Base-by-base conservation (phyloP, 2,797 vertebrate species). In the Rallus crepitans region DNA sequence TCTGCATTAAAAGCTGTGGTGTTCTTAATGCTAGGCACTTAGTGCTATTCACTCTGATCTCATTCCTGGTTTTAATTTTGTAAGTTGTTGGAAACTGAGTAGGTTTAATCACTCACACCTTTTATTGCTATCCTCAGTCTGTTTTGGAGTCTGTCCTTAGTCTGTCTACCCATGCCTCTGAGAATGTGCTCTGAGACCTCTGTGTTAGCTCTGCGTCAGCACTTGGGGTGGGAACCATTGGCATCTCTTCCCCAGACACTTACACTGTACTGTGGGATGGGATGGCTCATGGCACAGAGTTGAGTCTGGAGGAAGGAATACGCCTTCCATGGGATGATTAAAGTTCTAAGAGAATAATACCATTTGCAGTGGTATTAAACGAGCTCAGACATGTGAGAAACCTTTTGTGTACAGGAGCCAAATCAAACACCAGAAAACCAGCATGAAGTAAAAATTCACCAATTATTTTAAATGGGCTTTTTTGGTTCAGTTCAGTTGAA, bases 1-100 rank as follows among this genome's bases (percentile, higher is more conserved):
- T 65, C 31, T 71, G 0, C 20, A 2, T 73, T 25, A 47, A 30
- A 73, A 68, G 7, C 37, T 64, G 19, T 4, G 1, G 3, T 25
- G 2, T 63, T 76, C 27, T 89, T 76, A 70, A 17, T 59, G 25
- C 45, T 61, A 28, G 7, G 14, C 39, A 14, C 14, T 82, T 61
- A 16, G 3, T 33, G 33, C 42, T 87, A 1, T 65, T 90, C 21
- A 19, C 6, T 70, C 0, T 53, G 30, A 76, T 65, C 25, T 95
- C 76, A 61, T 69, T 0, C 0, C 1, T 81, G 63, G 25, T 79
- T 85, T 77, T 78, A 50, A 14, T 91, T 91, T 48, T 55, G 1
- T 77, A 30, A 70, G 14, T 15, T 63, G 18, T 72, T 82, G 27
- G 24, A 84, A 82, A 73, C 21, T 2, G 5, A 39, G 20, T 40